Base-by-base conservation (phyloP, 1,140 invertebrate genomes). In the Drosophila dunni region DNA sequence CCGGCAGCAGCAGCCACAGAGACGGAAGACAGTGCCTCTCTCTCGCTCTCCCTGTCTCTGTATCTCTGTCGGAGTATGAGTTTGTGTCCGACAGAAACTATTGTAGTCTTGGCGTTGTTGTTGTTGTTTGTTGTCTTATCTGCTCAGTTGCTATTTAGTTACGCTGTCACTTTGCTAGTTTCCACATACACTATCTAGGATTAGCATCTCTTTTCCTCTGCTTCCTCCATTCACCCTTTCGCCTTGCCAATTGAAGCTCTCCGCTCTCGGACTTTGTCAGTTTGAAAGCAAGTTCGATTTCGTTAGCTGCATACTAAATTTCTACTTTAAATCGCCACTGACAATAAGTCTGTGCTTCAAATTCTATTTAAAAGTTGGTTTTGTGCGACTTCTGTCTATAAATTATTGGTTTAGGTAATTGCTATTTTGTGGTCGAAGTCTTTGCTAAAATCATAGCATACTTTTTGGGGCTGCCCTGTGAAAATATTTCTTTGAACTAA, bases 101-200 rank as follows among this genome's bases (percentile, higher is more conserved):
- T 78, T 78, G 69, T 79, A 60, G 70, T 70, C 66, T 61, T 75
- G 63, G 38, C 63, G 24, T 29, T 45, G 36, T 13, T 65, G 36
- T 36, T 66, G 13, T 9, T 44, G 40, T 42, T 29, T 54, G 45
- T 58, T 70, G 58, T 69, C 75, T 69, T 78, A 81, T 81, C 82
- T 66, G 54, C 64, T 64, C 29, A 13, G 64, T 13, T 65, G 45
- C 42, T 50, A 70, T 73, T 76, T 66, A 58, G 53, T 56, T 81
- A 61, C 57, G 46, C 67, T 80, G 81, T 63, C 75, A 78, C 54
- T 85, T 86, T 74, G 65, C 64, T 64, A 70, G 48, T 79, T 86
- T 51, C 75, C 72, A 63, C 36, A 36, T 56, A 24, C 33, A 66
- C 36, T 53, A 15, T 33, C 54, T 20, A 7, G 36, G 29, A 62